These are phyloP conservation scores for Tromatobia lineatoria DNA, from an alignment of 2,888 invertebrate genomes.

Conservation along the genomic window DNA sequence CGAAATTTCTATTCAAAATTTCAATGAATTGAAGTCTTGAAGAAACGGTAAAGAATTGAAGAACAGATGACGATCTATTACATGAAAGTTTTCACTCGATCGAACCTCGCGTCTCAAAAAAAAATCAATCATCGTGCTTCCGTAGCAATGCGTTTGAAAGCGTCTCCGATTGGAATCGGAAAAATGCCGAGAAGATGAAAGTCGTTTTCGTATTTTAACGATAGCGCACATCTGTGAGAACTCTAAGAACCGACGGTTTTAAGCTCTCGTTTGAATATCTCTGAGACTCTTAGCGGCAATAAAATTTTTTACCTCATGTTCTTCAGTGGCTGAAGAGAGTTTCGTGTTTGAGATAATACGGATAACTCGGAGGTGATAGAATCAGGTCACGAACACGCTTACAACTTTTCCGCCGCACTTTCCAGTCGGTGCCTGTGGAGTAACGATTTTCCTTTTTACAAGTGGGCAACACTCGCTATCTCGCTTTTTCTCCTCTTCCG, in stretches of 20 bases:
- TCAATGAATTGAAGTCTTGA: too few relatives aligned
- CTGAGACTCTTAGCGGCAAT: slow-evolving; percentile 21
- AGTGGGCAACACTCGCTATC: slow-evolving; percentile 56
- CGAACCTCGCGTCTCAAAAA: not conserved
- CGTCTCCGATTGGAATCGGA: not conserved
- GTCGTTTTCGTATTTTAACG: not conserved
- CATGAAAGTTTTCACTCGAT: not conserved
- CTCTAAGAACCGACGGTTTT: slow-evolving; percentile 17
- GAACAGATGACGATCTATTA: too few relatives aligned
- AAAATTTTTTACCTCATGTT: slow-evolving; percentile 27
- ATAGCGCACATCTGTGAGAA: slow-evolving; percentile 40
- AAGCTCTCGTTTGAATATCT: slow-evolving; percentile 23
- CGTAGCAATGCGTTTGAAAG: not conserved
- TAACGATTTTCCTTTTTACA: slow-evolving; percentile 65
- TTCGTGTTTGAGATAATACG: slow-evolving; percentile 61
- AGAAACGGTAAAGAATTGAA: too few relatives aligned
- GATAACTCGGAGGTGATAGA: slow-evolving; percentile 60
- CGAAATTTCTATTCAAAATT: too few relatives aligned
- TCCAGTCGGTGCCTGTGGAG: slow-evolving; percentile 56
- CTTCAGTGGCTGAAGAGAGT: slow-evolving; percentile 33
- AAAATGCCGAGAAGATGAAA: not conserved
- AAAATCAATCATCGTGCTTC: not conserved
- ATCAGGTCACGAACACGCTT: slow-evolving; percentile 68
- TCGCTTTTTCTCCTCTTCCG: slow-evolving; percentile 38
- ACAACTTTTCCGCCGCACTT: slow-evolving; percentile 66